Evolutionary conservation across 2,888 invertebrate genomes (phyloP), one percentile per base, ranked within the genome.

Genomic region (Dasypolia templi): DNA sequence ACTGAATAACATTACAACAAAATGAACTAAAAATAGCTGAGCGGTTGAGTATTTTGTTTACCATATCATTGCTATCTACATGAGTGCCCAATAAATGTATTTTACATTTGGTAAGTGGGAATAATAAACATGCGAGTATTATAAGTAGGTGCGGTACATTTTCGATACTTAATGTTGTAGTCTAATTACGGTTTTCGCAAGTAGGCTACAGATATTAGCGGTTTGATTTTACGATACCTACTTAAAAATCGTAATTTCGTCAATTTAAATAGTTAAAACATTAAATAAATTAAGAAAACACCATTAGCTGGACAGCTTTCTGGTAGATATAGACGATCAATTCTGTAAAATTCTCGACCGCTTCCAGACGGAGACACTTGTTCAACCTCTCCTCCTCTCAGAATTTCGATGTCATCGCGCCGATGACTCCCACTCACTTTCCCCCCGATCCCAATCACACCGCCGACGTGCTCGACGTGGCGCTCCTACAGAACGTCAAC

Each of bases 31-130:
- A 69, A 72, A 82, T 82, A 82, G 70, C 69, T 32, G 39, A 59
- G 51, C 56, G 32, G 32, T 68, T 73, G 66, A 82, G 79, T 67
- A 58, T 49, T 79, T 44, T 82, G 75, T 81, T 82, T 82, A 75
- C 75, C 46, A 65, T 68, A 62, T 46, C 39, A 5, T 51, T 63
- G 29, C 53, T 22, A 82, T 82, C 53, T 61, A 59, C 14, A 44
- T 26, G 49, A 65, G 44, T 46, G 17, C 19, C 35, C 35, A n/a
- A 35, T 55, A 35, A 66, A 77, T 65, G 46, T 75, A 55, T 65
- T 65, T 53, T 46, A 65, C 14, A 51, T 74, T 66, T 42, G 26
- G 49, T 66, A 42, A 66, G 69, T 75, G 58, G 26, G 29, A 29
- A 26, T 58, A 46, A 73, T 53, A 26, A 49, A 67, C 22, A 35